Evolutionary conservation across 1,140 invertebrate species (phyloP).

Genomic region (Saxidomus purpurata): DNA sequence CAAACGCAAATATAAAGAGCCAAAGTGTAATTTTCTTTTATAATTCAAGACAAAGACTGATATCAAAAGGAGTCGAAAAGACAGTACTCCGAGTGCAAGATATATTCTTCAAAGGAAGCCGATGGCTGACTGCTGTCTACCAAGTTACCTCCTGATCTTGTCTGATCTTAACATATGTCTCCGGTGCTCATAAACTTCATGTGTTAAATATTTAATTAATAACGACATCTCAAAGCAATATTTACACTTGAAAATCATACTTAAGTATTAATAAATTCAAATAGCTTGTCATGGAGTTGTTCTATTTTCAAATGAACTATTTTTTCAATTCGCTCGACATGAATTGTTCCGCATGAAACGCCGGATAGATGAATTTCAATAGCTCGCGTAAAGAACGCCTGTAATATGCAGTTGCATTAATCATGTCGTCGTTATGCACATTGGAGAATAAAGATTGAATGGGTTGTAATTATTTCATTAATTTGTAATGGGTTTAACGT

Average conservation of each 20-base stretch:
- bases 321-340: conserved; percentile 23
- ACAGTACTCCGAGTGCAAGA: too few relatives aligned
- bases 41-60: too few relatives aligned
- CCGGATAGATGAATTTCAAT: neutral
- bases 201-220: conserved; percentile 14
- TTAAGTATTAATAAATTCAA: conserved; percentile 30
- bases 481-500: conserved; percentile 34
- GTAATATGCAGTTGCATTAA: neutral
- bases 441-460: conserved; percentile 29
- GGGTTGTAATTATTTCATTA: conserved; percentile 35
- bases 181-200: neutral
- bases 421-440: conserved; percentile 15
- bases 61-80: too few relatives aligned
- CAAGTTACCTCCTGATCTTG: neutral
- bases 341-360: neutral
- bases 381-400: neutral
- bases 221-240: neutral
- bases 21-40: too few relatives aligned
- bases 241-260: neutral
- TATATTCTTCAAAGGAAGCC: too few relatives aligned
- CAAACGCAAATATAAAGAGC: too few relatives aligned
- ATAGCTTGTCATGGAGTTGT: neutral
- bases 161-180: conserved; percentile 1
- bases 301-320: neutral
- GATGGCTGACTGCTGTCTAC: too few relatives aligned